Base-by-base conservation (phyloP, 1,140 invertebrate species). In the Macrotrachela quadricornifera region DNA sequence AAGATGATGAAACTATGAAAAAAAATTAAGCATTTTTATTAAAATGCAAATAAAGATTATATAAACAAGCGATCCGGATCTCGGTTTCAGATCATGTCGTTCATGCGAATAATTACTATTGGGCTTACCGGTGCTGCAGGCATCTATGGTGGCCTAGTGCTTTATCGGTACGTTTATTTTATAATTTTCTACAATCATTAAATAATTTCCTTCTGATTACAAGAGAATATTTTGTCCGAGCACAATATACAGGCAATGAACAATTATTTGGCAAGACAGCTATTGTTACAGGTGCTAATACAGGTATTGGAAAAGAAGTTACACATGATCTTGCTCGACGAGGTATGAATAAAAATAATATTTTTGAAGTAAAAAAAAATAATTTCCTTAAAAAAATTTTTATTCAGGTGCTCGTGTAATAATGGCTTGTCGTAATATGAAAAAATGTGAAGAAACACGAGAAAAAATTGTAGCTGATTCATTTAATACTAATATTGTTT, bases 401-500 rank as follows among this genome's bases (percentile, higher is more conserved):
- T 56, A 56, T 57, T 18, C 46, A 58, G 71, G 74, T 51, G 72
- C 70, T 21, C 64, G 61, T 43, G 59, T 77, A 12, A 69, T 76
- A 15, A 57, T 77, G 52, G 73, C 73, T 17, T 76, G 76, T 59
- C 57, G 75, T 59, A 64, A 74, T 58, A 47, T 72, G 46, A 66
- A 72, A 12, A 75, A 69, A 54, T 79, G 79, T 4, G 74, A 74
- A 55, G 63, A 72, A 48, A 75, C 74, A 4, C 72, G 76, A 49
- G 60, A 69, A 40, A 73, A 78, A n/a, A 81, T 84, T 30, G 54
- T 60, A 18, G 56, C 58, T 55, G 62, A 61, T 37, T 61, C 65
- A n/a, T 62, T 61, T 58, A 86, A 85, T 63, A 58, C 58, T 17
- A 80, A 81, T 62, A 78, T 79, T 62, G 73, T 85, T 40, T 83